phyloP scores from a whole-genome alignment of 2,797 vertebrate genomes.

The Pipistrellus pygmaeus region DNA sequence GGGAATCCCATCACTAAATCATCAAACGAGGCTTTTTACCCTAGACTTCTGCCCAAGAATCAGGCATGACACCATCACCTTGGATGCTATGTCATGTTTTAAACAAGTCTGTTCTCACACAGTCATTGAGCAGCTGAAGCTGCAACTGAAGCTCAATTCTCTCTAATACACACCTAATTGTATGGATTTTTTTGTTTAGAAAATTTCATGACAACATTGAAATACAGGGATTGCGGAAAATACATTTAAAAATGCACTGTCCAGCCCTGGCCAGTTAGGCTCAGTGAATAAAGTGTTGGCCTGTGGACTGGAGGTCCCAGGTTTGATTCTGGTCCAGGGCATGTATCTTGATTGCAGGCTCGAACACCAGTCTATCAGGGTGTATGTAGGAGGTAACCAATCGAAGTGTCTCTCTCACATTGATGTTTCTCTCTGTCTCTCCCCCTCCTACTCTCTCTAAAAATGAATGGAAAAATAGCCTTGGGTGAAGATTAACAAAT shows the following conservation, averaged over 20 bases:
- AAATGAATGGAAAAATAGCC: too few species aligned
- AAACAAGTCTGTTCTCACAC: not conserved
- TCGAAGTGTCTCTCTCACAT: not conserved
- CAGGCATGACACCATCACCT: not conserved
- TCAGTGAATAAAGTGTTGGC: too few species aligned
- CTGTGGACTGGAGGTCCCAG: too few species aligned
- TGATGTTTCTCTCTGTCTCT: too few species aligned
- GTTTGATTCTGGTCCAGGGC: too few species aligned
- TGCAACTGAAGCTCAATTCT: not conserved
- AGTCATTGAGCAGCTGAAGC: not conserved
- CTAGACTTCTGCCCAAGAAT: not conserved
- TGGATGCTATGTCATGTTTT: not conserved
- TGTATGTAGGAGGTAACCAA: not conserved
- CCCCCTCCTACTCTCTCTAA: too few species aligned
- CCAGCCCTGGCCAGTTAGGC: not conserved
- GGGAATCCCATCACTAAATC: not conserved
- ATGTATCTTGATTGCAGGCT: not conserved
- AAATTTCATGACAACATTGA: not conserved
- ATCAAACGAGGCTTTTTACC: not conserved
- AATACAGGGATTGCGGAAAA: constrained; percentile 5
- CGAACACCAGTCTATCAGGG: not conserved
- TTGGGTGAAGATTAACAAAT: too few species aligned
- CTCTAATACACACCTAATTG: not conserved
- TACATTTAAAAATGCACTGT: constrained; percentile 29
- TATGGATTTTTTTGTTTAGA: constrained; percentile 18